phyloP scores from a whole-genome alignment of 2,888 invertebrate genomes.

The Dicyrtoma fusca region DNA sequence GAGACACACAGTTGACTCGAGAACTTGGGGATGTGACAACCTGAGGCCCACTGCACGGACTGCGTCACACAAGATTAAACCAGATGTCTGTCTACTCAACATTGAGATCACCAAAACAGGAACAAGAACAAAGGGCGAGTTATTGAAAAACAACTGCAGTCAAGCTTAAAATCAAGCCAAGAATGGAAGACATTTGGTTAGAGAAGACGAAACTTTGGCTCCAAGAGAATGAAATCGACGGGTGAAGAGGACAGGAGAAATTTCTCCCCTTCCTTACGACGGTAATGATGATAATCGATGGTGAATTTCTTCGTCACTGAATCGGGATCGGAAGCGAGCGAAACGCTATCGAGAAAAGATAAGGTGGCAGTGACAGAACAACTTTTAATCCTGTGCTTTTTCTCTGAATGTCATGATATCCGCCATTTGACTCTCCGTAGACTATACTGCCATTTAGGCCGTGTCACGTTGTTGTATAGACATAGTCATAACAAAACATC shows the following conservation, averaged over 20 bases:
- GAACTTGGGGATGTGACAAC: constrained; percentile 18
- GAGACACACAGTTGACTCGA: constrained; percentile 2
- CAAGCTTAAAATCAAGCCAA: background rate
- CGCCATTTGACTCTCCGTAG: background rate
- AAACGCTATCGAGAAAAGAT: constrained; percentile 10
- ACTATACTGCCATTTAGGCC: background rate
- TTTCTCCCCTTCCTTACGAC: constrained; percentile 2
- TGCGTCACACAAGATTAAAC: constrained; percentile 17
- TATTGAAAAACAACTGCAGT: background rate
- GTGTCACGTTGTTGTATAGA: constrained; percentile 4
- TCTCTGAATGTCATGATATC: too few species aligned
- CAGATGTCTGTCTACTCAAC: constrained; percentile 6
- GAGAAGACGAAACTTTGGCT: background rate
- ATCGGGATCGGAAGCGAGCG: constrained; percentile 6
- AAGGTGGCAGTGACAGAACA: background rate
- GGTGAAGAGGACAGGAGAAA: constrained; percentile 13
- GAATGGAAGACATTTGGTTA: background rate
- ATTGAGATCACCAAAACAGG: background rate
- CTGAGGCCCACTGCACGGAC: background rate
- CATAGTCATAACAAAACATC: constrained; percentile 10
- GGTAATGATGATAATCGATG: constrained; percentile 28
- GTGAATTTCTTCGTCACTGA: constrained; percentile 30
- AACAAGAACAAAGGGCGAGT: background rate
- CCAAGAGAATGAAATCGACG: constrained; percentile 12
- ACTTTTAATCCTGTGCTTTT: too few species aligned